Base-by-base conservation (phyloP, 2,888 invertebrate species). In the Omphaloscelis lunosa region DNA sequence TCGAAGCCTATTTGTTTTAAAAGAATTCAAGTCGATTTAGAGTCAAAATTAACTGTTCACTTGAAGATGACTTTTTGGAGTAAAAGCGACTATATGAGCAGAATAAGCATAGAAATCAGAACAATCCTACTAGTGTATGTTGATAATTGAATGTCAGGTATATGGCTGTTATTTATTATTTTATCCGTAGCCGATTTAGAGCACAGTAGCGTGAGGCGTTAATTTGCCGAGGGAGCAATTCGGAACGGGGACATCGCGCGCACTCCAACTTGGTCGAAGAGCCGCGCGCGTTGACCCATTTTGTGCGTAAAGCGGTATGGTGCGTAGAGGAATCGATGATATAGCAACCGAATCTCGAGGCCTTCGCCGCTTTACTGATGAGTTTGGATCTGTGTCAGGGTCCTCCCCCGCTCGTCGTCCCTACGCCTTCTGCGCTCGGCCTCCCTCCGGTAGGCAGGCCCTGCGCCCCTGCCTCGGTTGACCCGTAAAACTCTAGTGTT, bases 351-450 rank as follows among this genome's bases (percentile, higher is more conserved):
- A 95, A 95, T 95, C 93, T 94, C 94, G 94, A 95, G 95, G 95
- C 93, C 95, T 94, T 93, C 91, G 90, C 93, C 92, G 94, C 92
- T 94, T 92, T 93, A 92, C 94, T 95, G 95, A 96, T 95, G 95
- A 93, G 94, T 94, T 93, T 90, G 94, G 95, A 96, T 96, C 96
- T 96, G 95, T 96, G 96, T 96, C 96, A 96, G 95, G 96, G 96
- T 95, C 93, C 94, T 93, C 94, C 94, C 93, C 93, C 93, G 90
- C 94, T 94, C 92, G 89, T 81, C 91, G 90, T 92, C 95, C 95
- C 93, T 94, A 90, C 95, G 92, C 95, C 93, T 94, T 93, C 91
- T 92, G 90, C 90, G 88, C 90, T 90, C 89, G 90, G 83, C 88
- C 90, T 89, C 86, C 93, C 93, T 89, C 93, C 93, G 93, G 88